Base-by-base conservation (phyloP, 2,797 vertebrate species). In the Clamator glandarius region DNA sequence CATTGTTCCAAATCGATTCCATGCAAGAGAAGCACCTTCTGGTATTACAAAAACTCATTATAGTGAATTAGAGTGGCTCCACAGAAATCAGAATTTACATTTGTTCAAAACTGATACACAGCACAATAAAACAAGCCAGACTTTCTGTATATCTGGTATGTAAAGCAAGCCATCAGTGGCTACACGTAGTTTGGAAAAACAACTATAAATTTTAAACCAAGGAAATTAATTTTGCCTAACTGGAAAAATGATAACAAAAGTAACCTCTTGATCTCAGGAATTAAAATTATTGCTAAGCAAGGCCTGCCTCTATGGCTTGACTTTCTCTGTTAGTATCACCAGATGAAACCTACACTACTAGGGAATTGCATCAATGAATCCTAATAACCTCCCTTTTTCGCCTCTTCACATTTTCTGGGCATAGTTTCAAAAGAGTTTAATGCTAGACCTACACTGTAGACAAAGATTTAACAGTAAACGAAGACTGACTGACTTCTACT, bases 1-100 rank as follows among this genome's bases (percentile, higher is more conserved):
- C 54, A 75, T 77, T 72, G 46, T 58, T 80, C 44, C 50, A 12
- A 61, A 80, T 72, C 0, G 2, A 92, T 93, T 77, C 72, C 46
- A 78, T 42, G 64, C 2, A 91, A 58, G 44, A 85, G 68, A 89
- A 91, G 36, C 17, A 95, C 84, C 46, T 93, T 93, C 72, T 94
- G 68, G 41, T 93, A 62, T 68, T 58, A 81, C 29, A 83, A 80
- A 83, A 42, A 67, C 11, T 81, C 15, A 68, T 58, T 74, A 64
- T 0, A 67, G 28, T 54, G 50, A 85, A 83, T 63, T 89, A 85
- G 76, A 85, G 33, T 51, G 62, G 50, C 46, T 92, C 41, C 51
- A 50, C 2, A 9, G 50, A 92, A 87, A 95, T 87, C 50, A 41
- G 63, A 25, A 50, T 36, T 46, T 83, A 8, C 0, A 68, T 77